Conservation (phyloP, 2,797 vertebrate species). For the Microtus obscurus region DNA sequence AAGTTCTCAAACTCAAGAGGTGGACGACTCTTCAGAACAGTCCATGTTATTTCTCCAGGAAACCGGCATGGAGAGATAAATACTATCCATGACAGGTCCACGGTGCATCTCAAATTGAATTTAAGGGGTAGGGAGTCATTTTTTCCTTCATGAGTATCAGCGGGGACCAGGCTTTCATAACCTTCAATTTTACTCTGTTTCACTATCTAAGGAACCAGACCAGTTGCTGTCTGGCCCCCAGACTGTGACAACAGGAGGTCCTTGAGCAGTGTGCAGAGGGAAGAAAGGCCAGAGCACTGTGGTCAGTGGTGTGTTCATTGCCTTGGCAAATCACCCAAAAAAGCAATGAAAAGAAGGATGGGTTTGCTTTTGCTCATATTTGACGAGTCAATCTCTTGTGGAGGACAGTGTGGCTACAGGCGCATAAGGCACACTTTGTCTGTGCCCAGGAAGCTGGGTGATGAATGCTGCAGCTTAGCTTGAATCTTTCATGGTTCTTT, state of each 20-base stretch:
- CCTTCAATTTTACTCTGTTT: slow-evolving; percentile 17
- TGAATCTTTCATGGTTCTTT: background rate
- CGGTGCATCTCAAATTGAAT: slow-evolving; percentile 57
- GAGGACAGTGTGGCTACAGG: background rate
- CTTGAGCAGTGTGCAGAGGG: background rate
- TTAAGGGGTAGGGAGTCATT: background rate
- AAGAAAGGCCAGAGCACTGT: background rate
- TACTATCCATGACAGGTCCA: background rate
- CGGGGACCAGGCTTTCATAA: slow-evolving; percentile 11
- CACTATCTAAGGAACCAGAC: slow-evolving; percentile 37
- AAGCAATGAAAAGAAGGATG: background rate
- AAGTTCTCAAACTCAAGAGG: background rate
- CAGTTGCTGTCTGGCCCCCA: background rate
- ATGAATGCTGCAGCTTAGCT: background rate
- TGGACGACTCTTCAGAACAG: background rate
- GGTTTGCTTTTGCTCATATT: background rate
- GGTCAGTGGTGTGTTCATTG: background rate
- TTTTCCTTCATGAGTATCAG: slow-evolving; percentile 49
- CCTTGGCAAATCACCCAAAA: background rate
- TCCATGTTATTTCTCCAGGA: background rate
- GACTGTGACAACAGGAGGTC: background rate
- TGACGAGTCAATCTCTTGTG: background rate
- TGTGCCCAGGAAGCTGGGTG: background rate
- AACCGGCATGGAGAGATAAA: background rate
- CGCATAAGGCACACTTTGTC: too few relatives aligned